These are phyloP conservation scores for Anoncus sp. DNA, from an alignment of 2,888 invertebrate species.

Conservation along the genomic window DNA sequence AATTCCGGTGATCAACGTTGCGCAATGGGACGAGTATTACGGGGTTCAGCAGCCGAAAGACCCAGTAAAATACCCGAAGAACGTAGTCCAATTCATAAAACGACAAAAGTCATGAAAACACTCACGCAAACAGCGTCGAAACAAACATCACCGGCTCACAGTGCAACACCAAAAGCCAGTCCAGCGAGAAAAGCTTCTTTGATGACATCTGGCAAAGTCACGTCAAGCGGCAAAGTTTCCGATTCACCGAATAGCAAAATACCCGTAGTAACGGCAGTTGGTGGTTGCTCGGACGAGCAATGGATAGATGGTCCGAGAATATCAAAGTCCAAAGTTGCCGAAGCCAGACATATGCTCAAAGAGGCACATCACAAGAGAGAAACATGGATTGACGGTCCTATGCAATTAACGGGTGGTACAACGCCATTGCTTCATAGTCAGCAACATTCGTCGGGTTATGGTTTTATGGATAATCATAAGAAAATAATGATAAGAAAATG, in stretches of 20 bases:
- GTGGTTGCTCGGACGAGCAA: slow-evolving; percentile 91
- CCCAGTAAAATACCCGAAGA: slow-evolving; percentile 85
- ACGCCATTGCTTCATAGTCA: slow-evolving; percentile 85
- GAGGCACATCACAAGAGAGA: slow-evolving; percentile 93
- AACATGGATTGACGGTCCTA: slow-evolving; percentile 98
- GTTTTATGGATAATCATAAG: slow-evolving; percentile 96
- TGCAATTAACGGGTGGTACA: slow-evolving; percentile 87
- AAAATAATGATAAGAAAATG: slow-evolving; percentile 97
- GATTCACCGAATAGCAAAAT: slow-evolving; percentile 80
- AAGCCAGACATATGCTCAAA: slow-evolving; percentile 91
- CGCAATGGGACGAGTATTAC: slow-evolving; percentile 91
- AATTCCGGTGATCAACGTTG: slow-evolving; percentile 94
- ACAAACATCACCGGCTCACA: slow-evolving; percentile 85
- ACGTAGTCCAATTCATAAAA: slow-evolving; percentile 86
- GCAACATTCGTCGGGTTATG: slow-evolving; percentile 88
- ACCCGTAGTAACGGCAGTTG: slow-evolving; percentile 81
- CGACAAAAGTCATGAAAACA: slow-evolving; percentile 82
- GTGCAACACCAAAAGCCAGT: slow-evolving; percentile 85
- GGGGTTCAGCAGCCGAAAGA: slow-evolving; percentile 90
- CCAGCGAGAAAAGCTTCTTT: slow-evolving; percentile 85
- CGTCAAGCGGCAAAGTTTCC: slow-evolving; percentile 82
- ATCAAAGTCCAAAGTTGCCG: slow-evolving; percentile 92
- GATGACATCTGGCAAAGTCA: slow-evolving; percentile 84
- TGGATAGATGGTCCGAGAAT: slow-evolving; percentile 99
- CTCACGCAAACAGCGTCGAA: slow-evolving; percentile 82